Evolutionary conservation across 2,888 invertebrate genomes (phyloP), one percentile per base, ranked within the genome.

Genomic region (Linnaemya vulpina): DNA sequence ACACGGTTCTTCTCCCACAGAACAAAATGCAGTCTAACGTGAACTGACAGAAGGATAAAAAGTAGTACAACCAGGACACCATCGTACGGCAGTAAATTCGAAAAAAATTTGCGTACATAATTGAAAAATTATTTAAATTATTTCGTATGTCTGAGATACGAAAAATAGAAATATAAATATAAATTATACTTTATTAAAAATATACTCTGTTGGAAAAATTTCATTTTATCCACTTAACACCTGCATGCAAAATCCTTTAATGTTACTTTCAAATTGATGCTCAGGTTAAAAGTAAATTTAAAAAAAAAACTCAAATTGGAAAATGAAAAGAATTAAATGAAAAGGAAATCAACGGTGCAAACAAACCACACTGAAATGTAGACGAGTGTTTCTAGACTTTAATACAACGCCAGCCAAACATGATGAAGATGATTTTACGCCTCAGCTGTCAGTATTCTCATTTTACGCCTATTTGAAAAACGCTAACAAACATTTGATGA

Each of bases 401-500:
- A 40, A 60, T 65, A 40, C 17, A 60, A 60, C 15, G 35, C 17
- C 73, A 78, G 60, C 35, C 67, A 77, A 51, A 67, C 60, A 67
- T 74, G 53, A 67, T 82, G 71, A 55, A 76, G 71, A 77, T 83
- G 67, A 78, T 74, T 77, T 77, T 38, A 83, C 67, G 67, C 73
- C 67, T 74, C 77, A 53, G 43, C 35, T 67, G 65, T n/a, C 20
- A 49, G 51, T 67, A 58, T 43, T 46, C 22, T n/a, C 5, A 15
- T n/a, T 58, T 53, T 38, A 25, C 11, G 40, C 35, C n/a, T 25
- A 40, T 43, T 62, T 62, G 20, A 46, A 73, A 74, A 65, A 46
- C 65, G 63, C 25, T 49, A 58, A 73, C 53, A 63, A 79, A 79
- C 63, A 58, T 73, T 65, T 67, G 46, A 30, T 60, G 58, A n/a